These are phyloP conservation scores for Pachycephus smyrnensis DNA, from an alignment of 2,888 invertebrate species.

Conservation along the genomic window DNA sequence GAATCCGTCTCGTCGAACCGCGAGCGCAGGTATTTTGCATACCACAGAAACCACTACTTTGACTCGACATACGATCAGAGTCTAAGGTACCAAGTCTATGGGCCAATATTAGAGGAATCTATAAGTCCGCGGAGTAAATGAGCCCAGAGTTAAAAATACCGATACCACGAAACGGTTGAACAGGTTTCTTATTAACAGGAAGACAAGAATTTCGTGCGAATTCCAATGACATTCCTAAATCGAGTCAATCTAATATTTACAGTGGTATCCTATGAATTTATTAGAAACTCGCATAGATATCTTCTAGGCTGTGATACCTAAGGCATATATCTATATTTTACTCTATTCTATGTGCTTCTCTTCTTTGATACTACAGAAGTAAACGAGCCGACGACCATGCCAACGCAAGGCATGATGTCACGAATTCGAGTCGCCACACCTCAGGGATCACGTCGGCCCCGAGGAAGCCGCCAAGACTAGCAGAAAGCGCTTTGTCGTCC, in stretches of 20 bases:
- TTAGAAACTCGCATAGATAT: background rate
- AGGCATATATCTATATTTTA: background rate
- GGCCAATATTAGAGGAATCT: no score
- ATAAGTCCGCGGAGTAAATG: no score
- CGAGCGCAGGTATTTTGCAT: slow-evolving; percentile 53
- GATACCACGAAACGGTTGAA: no score
- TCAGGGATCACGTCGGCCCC: slow-evolving; percentile 53
- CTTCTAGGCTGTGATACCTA: background rate
- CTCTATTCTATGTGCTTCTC: background rate
- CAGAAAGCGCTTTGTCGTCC: slow-evolving; percentile 63
- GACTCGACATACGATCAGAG: background rate
- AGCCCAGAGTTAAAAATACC: no score
- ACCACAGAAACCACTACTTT: background rate
- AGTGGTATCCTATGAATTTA: background rate
- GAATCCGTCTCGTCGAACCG: slow-evolving; percentile 71
- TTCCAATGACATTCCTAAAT: no score
- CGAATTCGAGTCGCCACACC: slow-evolving; percentile 55
- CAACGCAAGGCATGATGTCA: slow-evolving; percentile 54
- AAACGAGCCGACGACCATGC: slow-evolving; percentile 59
- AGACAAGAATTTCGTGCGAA: no score
- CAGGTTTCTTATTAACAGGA: no score
- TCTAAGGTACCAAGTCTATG: no score
- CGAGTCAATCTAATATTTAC: no score
- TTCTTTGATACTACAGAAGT: slow-evolving; percentile 36
- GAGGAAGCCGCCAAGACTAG: slow-evolving; percentile 59